Conservation (phyloP, 2,888 invertebrate species). For the Synanthedon myopaeformis region DNA sequence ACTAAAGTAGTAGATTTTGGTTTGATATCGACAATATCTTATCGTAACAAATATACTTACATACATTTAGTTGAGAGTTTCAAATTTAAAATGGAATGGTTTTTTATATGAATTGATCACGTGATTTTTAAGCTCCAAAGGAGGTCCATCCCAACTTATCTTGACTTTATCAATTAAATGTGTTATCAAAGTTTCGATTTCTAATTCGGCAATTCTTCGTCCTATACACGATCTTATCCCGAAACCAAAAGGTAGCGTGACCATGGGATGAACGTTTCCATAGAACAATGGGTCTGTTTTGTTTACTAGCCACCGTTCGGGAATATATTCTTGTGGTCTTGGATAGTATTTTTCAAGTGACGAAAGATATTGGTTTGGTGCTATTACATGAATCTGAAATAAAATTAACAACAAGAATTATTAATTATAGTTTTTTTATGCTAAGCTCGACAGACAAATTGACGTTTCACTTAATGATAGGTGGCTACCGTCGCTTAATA, state of each 20-base stretch:
- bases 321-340: slow-evolving; percentile 67
- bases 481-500: too few species aligned
- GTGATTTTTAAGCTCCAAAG: slow-evolving; percentile 32
- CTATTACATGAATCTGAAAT: slow-evolving; percentile 76
- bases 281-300: slow-evolving; percentile 49
- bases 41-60: background rate
- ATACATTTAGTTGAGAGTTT: slow-evolving; percentile 8
- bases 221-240: slow-evolving; percentile 78
- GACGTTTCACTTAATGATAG: too few species aligned
- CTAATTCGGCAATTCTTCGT: slow-evolving; percentile 78
- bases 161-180: slow-evolving; percentile 34
- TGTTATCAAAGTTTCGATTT: slow-evolving; percentile 68
- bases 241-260: slow-evolving; percentile 75
- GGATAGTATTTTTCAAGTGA: slow-evolving; percentile 65
- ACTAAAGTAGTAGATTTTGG: too few species aligned
- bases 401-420: background rate
- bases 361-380: slow-evolving; percentile 79
- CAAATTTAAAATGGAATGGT: slow-evolving; percentile 41
- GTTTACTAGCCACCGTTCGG: slow-evolving; percentile 78
- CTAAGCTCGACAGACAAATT: too few species aligned
- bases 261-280: slow-evolving; percentile 70
- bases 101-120: slow-evolving; percentile 35
- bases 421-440: background rate
- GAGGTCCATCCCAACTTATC: slow-evolving; percentile 50
- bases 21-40: background rate